Evolutionary conservation across 1,140 invertebrate species (phyloP), one percentile per base, ranked within the genome.

Genomic region (Pseudomyrmex concolor): DNA sequence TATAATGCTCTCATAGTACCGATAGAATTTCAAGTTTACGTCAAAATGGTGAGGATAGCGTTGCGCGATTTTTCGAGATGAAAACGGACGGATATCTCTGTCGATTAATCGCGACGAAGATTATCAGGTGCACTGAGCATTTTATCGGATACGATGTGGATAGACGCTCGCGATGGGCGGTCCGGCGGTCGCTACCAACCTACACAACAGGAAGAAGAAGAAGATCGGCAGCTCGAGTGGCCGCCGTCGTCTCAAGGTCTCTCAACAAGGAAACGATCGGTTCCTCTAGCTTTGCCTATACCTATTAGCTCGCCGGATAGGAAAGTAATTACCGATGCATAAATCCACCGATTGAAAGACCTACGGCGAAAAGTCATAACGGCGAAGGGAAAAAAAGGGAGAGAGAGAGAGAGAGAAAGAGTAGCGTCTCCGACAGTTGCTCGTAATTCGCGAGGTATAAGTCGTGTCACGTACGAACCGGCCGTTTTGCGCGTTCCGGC

Each of bases 281-380:
- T 19, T 22, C 62, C 50, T n/a, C 5, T 45, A 17, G 54, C 62
- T 60, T 51, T 67, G 15, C 86, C 66, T 71, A 67, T 60, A 77
- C 68, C 82, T 68, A 84, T 87, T 86, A 84, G 68, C 63, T 82
- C 57, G 17, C 64, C 73, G 57, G 84, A 89, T 89, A 89, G 64
- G 81, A 84, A 80, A 86, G 81, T 84, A 89, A 89, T 89, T 89
- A 89, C 81, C 70, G 81, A 86, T 84, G 76, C 87, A 89, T 89
- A 89, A 86, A 89, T 89, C 84, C 72, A 54, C 19, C 74, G 59
- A 70, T 83, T 25, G 54, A 51, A 72, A 55, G 71, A 25, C 19
- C 62, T 22, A 55, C 43, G 50, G 54, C 17, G 66, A 62, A 45
- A 43, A 73, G 45, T 54, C 43, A 81, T 83, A 84, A 84, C 73